These are phyloP conservation scores for Heterochromis multidens DNA, from an alignment of 2,113 vertebrate genomes.

Conservation along the genomic window DNA sequence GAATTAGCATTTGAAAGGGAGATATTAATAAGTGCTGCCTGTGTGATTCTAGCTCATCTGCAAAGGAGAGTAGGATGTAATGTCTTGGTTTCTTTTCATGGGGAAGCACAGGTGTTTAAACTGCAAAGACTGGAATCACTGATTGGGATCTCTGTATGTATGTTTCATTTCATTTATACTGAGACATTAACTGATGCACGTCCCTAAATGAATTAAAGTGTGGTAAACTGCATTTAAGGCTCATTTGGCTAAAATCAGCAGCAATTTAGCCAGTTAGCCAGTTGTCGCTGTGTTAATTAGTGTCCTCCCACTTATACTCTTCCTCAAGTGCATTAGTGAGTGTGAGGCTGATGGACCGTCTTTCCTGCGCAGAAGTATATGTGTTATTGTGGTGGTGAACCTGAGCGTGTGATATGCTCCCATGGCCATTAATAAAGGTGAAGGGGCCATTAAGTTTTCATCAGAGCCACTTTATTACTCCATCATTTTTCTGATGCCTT, in stretches of 20 bases:
- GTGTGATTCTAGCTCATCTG: conserved; percentile 42
- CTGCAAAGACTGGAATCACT: not conserved
- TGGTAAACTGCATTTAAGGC: not conserved
- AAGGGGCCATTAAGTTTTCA: conserved; percentile 83
- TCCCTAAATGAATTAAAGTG: not conserved
- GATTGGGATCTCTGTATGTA: not conserved
- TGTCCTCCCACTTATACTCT: not conserved
- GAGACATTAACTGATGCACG: not conserved
- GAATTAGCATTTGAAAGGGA: conserved; percentile 78
- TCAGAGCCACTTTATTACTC: conserved; percentile 72
- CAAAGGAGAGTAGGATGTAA: not conserved
- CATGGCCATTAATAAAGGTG: conserved; percentile 67
- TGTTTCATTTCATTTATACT: not conserved
- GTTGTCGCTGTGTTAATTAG: conserved; percentile 29
- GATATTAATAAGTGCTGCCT: conserved; percentile 70
- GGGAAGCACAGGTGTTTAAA: conserved; percentile 19
- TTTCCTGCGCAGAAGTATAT: conserved; percentile 4
- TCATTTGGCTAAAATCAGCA: conserved; percentile 31
- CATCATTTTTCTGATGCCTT: conserved; percentile 57
- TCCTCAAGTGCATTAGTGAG: not conserved
- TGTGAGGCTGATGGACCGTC: conserved; percentile 16
- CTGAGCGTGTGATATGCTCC: conserved; percentile 1
- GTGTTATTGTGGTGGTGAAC: conserved; percentile 29
- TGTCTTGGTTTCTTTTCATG: not conserved
- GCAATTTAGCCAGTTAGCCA: conserved; percentile 10